Evolutionary conservation across 2,113 vertebrate species (phyloP), one percentile per base, ranked within the genome.

Genomic region (Ahaetulla prasina): DNA sequence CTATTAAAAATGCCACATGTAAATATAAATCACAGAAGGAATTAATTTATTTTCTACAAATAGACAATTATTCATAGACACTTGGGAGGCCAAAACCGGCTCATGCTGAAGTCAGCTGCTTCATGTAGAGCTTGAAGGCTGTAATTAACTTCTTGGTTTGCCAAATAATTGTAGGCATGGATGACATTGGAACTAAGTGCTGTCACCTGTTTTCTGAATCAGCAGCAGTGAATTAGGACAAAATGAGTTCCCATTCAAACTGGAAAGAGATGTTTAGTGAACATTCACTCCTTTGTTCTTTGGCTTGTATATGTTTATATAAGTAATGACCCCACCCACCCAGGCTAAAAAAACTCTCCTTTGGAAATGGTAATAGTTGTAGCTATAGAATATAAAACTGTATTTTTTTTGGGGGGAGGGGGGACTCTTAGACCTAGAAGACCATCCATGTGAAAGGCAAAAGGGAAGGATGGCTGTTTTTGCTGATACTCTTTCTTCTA

Each of bases 11-110:
- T 92, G 87, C 47, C 54, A 94, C 90, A 91, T 90, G 55, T 18
- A 93, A 94, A 88, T 91, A 95, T 93, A 96, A 96, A 95, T 91
- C n/a, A 91, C 11, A 96, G 96, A 93, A 94, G 93, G 86, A 96
- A 91, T 96, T 96, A 97, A 97, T 96, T 96, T 96, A 96, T 96
- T 97, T 96, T 96, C 92, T 92, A 96, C 92, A 97, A 96, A 97
- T 96, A 97, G 96, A 94, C 94, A 95, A 97, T 97, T 96, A 97
- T 93, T 97, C 96, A 97, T 95, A 96, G 92, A 95, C 92, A 94
- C 0, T 14, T 94, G 89, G 88, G 50, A 0, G 89, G 94, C 95
- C 94, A 95, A 94, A 94, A 95, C 92, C 94, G 94, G 93, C 74
- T 86, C 93, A 95, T 96, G 96, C 94, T 96, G 93, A 94, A 95